These are phyloP conservation scores for Meloidogyne hapla DNA, from an alignment of 1,140 invertebrate genomes.

Conservation along the genomic window DNA sequence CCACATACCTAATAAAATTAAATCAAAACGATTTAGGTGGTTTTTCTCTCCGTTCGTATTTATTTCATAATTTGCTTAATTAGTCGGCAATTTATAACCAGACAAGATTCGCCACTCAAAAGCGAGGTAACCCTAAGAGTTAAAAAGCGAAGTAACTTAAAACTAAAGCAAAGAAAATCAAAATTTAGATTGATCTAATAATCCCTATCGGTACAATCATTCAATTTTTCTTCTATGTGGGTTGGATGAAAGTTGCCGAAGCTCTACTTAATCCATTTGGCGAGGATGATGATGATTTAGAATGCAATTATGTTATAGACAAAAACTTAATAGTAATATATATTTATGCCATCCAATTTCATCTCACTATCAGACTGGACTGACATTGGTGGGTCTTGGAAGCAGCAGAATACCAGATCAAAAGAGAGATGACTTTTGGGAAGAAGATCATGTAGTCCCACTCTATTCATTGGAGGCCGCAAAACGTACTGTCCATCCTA, in stretches of 20 bases:
- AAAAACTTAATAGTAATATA: constrained; percentile 52
- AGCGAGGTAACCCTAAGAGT: constrained; percentile 19
- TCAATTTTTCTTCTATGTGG: constrained; percentile 58
- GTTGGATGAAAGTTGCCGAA: constrained; percentile 64
- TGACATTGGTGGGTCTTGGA: constrained; percentile 49
- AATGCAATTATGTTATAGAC: constrained; percentile 59
- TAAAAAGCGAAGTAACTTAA: background rate
- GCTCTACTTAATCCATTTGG: constrained; percentile 61
- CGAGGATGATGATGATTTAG: constrained; percentile 62
- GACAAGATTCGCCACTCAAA: constrained; percentile 33
- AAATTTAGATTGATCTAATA: constrained; percentile 53
- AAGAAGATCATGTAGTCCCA: constrained; percentile 54
- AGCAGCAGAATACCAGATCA: constrained; percentile 39
- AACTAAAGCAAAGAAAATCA: background rate
- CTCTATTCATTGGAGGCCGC: constrained; percentile 56
- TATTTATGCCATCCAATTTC: too few relatives aligned
- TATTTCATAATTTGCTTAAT: constrained; percentile 62
- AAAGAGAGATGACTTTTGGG: constrained; percentile 51
- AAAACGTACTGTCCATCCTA: constrained; percentile 54
- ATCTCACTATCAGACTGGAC: constrained; percentile 36
- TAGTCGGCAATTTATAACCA: constrained; percentile 49
- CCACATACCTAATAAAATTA: background rate
- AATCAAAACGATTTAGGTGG: constrained; percentile 44
- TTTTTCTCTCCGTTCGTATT: constrained; percentile 58
- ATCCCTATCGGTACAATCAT: constrained; percentile 57